These are phyloP conservation scores for Tetheella fluctuosa DNA, from an alignment of 2,888 invertebrate genomes.

Conservation along the genomic window DNA sequence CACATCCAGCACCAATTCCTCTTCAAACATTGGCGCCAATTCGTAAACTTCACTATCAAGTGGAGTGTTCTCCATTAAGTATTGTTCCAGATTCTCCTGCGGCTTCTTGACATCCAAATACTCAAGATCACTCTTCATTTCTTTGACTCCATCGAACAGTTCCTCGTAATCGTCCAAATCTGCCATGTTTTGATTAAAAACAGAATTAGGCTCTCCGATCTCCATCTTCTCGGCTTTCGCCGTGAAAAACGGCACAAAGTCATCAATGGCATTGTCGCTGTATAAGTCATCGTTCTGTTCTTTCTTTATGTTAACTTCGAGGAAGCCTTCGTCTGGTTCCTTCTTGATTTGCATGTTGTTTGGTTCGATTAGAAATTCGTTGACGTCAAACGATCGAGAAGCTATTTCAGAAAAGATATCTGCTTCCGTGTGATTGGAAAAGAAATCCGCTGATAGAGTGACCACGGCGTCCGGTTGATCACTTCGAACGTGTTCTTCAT, in stretches of 20 bases:
- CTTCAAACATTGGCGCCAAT: conserved; percentile 73
- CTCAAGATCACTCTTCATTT: conserved; percentile 69
- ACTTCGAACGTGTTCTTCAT: conserved; percentile 30
- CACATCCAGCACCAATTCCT: conserved; percentile 66
- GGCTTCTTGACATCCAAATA: conserved; percentile 72
- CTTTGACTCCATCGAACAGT: conserved; percentile 65
- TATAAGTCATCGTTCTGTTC: conserved; percentile 69
- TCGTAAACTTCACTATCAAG: conserved; percentile 70
- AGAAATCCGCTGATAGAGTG: conserved; percentile 69
- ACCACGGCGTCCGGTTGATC: conserved; percentile 64
- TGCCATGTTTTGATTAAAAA: conserved; percentile 84
- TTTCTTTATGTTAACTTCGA: conserved; percentile 63
- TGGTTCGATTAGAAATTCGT: conserved; percentile 68
- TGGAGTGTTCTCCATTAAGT: conserved; percentile 74
- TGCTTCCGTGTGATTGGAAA: conserved; percentile 64
- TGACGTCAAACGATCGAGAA: conserved; percentile 74
- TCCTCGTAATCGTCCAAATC: conserved; percentile 84
- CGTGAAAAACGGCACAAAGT: conserved; percentile 73
- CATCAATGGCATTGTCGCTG: conserved; percentile 75
- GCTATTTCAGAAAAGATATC: conserved; percentile 75
- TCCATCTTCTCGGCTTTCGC: conserved; percentile 65
- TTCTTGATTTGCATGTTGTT: conserved; percentile 74
- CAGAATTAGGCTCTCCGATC: conserved; percentile 69
- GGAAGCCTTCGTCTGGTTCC: conserved; percentile 51
- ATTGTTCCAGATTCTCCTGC: conserved; percentile 70